Evolutionary conservation across 2,888 invertebrate species (phyloP), one percentile per base, ranked within the genome.

Genomic region (Adineta ricciae): DNA sequence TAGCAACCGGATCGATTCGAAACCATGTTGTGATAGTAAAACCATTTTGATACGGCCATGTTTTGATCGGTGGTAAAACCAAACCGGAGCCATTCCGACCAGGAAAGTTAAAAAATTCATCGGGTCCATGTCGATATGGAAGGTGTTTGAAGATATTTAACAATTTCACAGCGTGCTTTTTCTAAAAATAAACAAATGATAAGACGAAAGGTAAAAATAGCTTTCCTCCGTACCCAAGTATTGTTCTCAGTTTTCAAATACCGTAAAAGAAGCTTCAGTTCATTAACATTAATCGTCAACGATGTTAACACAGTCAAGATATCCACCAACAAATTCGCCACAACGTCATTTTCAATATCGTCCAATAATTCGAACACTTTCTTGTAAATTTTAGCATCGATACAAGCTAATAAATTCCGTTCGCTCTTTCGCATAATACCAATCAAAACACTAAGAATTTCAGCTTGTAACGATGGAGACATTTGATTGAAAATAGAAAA

Each of bases 21-120:
- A 99, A 96, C 99, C 99, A 99, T 88, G 97, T 97, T 88, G 96
- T 96, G 92, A 99, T 99, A 84, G 99, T 98, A 93, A 98, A 99
- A 86, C 99, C 99, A 92, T 94, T 97, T 92, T 98, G 97, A 92
- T 98, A 95, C 56, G 99, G 99, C 97, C 98, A 99, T 91, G 95
- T 94, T 87, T 97, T 95, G 89, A 99, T 92, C 32, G 99, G 99
- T 84, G 99, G 98, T 89, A 99, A 92, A 83, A 97, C 96, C 89
- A 99, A 93, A 86, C 97, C 97, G 91, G 98, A 97, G 92, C 97
- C 97, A 91, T 96, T 96, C 89, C 95, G 94, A 86, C 99, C 99
- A 46, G 99, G 98, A 91, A 99, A 99, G 92, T 97, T 97, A 93
- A 99, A 99, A 93, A 99, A 99, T 88, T 98, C 97, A 91, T 99